These are phyloP conservation scores for Melipona bicolor DNA, from an alignment of 2,888 invertebrate species.

Conservation along the genomic window DNA sequence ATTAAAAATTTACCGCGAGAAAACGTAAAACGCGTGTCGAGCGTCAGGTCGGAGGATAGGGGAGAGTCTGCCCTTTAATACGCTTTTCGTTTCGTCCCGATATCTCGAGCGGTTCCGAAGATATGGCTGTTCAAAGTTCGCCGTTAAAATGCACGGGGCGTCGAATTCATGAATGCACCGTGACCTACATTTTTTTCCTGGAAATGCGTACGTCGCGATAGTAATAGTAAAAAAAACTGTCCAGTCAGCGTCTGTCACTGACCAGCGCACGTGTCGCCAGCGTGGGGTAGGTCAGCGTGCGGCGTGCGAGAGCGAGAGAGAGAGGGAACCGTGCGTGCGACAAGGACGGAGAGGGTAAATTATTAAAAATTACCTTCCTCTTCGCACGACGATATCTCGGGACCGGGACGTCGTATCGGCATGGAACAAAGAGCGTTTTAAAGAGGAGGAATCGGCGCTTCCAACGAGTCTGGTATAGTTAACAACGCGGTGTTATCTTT, in stretches of 20 bases:
- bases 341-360: background rate
- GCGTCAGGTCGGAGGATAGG: rapidly evolving
- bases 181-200: slow-evolving; percentile 27
- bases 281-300: background rate
- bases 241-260: slow-evolving; percentile 20
- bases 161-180: background rate
- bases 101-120: slow-evolving; percentile 7
- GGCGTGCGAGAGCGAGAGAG: background rate
- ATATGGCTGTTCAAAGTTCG: slow-evolving; percentile 4
- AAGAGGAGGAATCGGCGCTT: background rate
- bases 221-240: slow-evolving; percentile 7
- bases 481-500: background rate
- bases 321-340: background rate
- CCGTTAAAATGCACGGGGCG: background rate
- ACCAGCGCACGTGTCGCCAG: slow-evolving; percentile 7
- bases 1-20: background rate
- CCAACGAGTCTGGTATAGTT: rapidly evolving
- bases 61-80: background rate
- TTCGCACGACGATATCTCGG: slow-evolving; percentile 17
- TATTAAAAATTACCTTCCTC: slow-evolving; percentile 19
- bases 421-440: background rate
- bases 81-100: slow-evolving; percentile 9
- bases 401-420: background rate
- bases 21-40: background rate
- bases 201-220: slow-evolving; percentile 14